Base-by-base conservation (phyloP, 2,797 vertebrate genomes). In the Heteromormyrus szaboi region DNA sequence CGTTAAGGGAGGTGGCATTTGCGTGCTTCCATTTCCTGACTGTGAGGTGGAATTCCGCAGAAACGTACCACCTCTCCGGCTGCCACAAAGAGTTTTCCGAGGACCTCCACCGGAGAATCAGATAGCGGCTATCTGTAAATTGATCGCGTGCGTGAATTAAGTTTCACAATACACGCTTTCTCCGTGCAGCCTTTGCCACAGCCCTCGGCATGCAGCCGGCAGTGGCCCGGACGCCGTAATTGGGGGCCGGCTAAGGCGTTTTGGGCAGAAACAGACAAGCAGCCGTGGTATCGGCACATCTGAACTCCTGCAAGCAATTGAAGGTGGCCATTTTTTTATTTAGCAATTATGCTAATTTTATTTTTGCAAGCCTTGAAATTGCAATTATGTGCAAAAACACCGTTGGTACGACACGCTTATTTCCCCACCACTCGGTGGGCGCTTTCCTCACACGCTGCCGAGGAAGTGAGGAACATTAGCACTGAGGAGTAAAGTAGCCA, bases 101-200 rank as follows among this genome's bases (percentile, higher is more conserved):
- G 92, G 94, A 94, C 94, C 94, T 93, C 93, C 94, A 83, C 87
- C 90, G 89, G 88, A 93, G 93, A 94, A 95, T 95, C 95, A 94
- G 95, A 95, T 95, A 93, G 48, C 4, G 88, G 88, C 91, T 93
- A 93, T 94, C 90, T 89, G 65, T 88, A 48, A 91, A 92, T 94
- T 93, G 51, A 92, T 90, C 88, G 56, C 51, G 65, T 50, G 25
- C 90, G 89, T 86, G 92, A 93, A 86, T 93, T 91, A 90, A 88
- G 91, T 89, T 89, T 87, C 90, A 89, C 90, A 89, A 90, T 72
- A 51, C 83, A 89, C 51, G 41, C 84, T 29, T 91, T 94, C 91
- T 90, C 89, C 90, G 88, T 89, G 88, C 88, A 56, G 90, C 89
- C 79, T 51, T 86, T 46, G n/a, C 29, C 14, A 3, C 33, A 17